Evolutionary conservation across 1,140 invertebrate genomes (phyloP), one percentile per base, ranked within the genome.

Genomic region (Megalopta genalis): DNA sequence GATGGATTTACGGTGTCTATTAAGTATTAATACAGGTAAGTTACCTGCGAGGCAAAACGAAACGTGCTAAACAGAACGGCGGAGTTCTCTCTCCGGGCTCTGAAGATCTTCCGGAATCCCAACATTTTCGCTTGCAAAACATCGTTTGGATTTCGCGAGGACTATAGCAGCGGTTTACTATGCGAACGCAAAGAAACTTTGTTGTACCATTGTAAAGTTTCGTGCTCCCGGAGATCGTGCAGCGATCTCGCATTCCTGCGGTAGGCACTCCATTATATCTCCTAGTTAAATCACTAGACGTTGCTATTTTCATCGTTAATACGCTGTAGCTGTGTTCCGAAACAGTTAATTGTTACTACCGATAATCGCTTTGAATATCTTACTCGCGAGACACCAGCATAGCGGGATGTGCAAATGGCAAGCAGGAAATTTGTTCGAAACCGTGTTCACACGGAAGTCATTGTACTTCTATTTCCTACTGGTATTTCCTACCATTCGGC

Each of bases 11-110:
- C 46, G 63, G 71, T 75, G 76, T 77, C 67, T 83, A 85, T 83
- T 74, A 80, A 80, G 67, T 75, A 86, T 82, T 80, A 85, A 82
- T 77, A 76, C 63, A 80, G 66, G 59, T 73, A 62, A 77, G 52
- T 68, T 80, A 69, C 71, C 64, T 63, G 5, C 32, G 37, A 66
- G 57, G n/a, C 42, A 60, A n/a, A 32, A 65, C 62, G 25, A 3
- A 68, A 16, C 49, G 65, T 57, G 70, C 25, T 63, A 65, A 59
- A 69, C 52, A n/a, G 54, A 54, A 67, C 37, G 67, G 27, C 66
- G 67, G 67, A 42, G 63, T 46, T 46, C 42, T 46, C 42, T 46
- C 42, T 46, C 42, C 12, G 46, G 32, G 42, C 42, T 46, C 12
- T 18, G 18, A 46, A 37, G 52, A 14, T 42, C 39, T 52, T n/a